These are phyloP conservation scores for Hypotaenidia okinawae DNA, from an alignment of 2,797 vertebrate species.

Conservation along the genomic window DNA sequence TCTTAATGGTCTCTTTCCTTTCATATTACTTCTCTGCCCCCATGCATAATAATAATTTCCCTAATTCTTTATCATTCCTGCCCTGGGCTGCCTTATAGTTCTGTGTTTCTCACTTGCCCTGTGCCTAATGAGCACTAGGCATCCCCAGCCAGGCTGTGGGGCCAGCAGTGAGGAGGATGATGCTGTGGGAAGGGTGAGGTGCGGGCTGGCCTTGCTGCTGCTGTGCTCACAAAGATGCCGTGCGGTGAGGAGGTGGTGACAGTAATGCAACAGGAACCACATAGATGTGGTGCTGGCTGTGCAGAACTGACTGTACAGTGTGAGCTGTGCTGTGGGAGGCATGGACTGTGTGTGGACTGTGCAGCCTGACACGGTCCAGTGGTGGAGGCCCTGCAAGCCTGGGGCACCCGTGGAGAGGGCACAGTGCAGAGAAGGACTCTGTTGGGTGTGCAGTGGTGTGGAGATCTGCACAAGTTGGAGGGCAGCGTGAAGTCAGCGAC, in stretches of 20 bases:
- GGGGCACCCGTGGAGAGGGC: neutral
- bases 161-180: neutral
- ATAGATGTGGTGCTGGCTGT: fast-evolving
- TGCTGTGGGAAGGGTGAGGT: neutral
- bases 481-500: neutral
- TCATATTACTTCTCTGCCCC: neutral
- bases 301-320: fast-evolving
- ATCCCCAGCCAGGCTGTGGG: neutral
- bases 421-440: neutral
- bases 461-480: neutral
- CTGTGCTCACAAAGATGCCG: neutral
- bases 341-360: neutral
- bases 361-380: fast-evolving
- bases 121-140: neutral
- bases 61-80: neutral
- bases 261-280: fast-evolving
- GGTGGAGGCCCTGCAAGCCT: neutral
- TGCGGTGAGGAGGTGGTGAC: neutral
- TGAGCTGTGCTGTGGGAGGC: neutral
- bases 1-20: fast-evolving
- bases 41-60: neutral
- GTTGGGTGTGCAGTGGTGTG: fast-evolving
- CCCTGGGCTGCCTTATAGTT: neutral
- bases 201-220: neutral
- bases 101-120: neutral